A percentile compares a stretch with the other conserved stretches of the same genome.
phyloP scores from a whole-genome alignment of 2,888 invertebrate species.

The Volucella inanis region DNA sequence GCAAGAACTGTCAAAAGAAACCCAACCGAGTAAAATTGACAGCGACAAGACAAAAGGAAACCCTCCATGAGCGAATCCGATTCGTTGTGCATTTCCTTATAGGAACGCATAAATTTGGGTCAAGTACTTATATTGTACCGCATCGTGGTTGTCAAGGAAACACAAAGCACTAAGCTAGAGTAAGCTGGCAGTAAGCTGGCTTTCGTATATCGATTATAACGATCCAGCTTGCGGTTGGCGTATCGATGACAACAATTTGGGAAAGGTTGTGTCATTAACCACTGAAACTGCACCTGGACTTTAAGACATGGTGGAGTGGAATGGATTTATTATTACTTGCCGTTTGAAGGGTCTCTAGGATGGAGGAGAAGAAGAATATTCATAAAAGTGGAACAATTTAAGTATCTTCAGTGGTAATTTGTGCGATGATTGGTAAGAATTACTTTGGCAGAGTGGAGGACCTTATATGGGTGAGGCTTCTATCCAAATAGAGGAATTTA shows the following conservation, averaged over 20 bases:
- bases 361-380: no score
- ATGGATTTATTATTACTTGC: neutral
- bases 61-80: conserved; percentile 52
- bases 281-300: conserved; percentile 36
- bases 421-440: conserved; percentile 34
- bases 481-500: conserved; percentile 16
- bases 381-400: conserved; percentile 44
- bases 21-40: conserved; percentile 54
- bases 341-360: no score
- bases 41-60: conserved; percentile 53
- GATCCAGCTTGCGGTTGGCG: neutral
- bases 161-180: no score
- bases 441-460: conserved; percentile 27
- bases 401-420: conserved; percentile 40
- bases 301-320: neutral
- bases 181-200: no score
- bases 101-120: conserved; percentile 53
- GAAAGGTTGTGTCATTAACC: conserved; percentile 33
- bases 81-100: conserved; percentile 68
- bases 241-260: conserved; percentile 7
- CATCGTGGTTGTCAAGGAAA: neutral
- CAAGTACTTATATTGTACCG: conserved; percentile 51
- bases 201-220: neutral
- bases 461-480: conserved; percentile 53
- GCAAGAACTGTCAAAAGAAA: conserved; percentile 69